Evolutionary conservation across 2,888 invertebrate genomes (phyloP), one percentile per base, ranked within the genome.

Genomic region (Chrysolina americana): DNA sequence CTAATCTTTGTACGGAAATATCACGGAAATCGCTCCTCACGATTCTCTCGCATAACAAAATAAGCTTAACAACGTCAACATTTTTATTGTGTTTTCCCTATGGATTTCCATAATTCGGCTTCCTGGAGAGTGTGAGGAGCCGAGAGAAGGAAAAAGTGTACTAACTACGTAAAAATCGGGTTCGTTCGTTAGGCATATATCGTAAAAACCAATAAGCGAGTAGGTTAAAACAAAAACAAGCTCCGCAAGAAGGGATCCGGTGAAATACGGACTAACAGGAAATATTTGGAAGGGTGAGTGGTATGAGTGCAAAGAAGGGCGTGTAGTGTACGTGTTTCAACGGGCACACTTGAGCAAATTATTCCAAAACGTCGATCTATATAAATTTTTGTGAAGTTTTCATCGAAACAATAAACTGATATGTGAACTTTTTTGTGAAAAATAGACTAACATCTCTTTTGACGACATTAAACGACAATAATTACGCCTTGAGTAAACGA

Each of bases 121-220:
- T 50, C 47, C 23, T 50, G 44, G 15, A 56, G 21, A 41, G 65
- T 28, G 59, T 59, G 59, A 28, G 59, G 19, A 8, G 23, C 56
- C 59, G 59, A 59, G 65, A 69, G 71, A 41, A 75, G 74, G 77
- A 78, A 76, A 76, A 72, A 77, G 73, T 73, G 68, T 65, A 72
- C 76, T 79, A 80, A 80, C 79, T 80, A 79, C 78, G 79, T 79
- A 83, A 83, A 83, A 83, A 83, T 83, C 81, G 78, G 81, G 72
- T 76, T 70, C 74, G 80, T 80, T 81, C 80, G 81, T 80, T 80
- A 80, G 79, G 76, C 76, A 68, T 80, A 81, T 82, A 81, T 80
- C 81, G 82, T 81, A 82, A 83, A 83, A 83, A 82, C 82, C 83
- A 83, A 83, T 83, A 83, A 83, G 81, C 82, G 82, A 76, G 79